Conservation (phyloP, 2,113 vertebrate species). For the Phaethornis superciliosus region DNA sequence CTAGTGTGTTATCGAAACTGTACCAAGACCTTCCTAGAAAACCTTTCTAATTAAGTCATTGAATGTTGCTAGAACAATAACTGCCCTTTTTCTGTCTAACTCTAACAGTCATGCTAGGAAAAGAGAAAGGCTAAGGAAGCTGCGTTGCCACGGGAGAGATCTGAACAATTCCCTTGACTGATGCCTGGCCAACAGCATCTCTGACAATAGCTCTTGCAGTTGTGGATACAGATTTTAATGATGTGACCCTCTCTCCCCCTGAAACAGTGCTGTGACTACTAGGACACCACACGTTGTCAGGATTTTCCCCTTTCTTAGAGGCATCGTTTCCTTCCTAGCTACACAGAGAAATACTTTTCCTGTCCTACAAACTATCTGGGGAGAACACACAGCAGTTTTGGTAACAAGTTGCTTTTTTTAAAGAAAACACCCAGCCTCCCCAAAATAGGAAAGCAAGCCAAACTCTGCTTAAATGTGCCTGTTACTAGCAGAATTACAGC, state of each 20-base stretch:
- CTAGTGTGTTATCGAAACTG: neutral
- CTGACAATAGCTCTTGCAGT: neutral
- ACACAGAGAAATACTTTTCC: neutral
- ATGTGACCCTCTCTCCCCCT: neutral
- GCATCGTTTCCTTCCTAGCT: neutral
- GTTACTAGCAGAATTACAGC: conserved; percentile 21
- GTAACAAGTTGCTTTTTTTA: neutral
- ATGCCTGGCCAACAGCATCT: neutral
- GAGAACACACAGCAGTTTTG: neutral
- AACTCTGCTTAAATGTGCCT: neutral
- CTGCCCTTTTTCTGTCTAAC: neutral
- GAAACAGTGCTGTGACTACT: neutral
- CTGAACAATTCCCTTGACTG: neutral
- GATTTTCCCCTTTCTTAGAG: conserved; percentile 3
- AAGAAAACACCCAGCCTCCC: neutral
- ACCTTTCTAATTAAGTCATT: neutral
- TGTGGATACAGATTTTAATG: neutral
- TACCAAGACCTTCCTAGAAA: neutral
- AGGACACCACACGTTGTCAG: neutral
- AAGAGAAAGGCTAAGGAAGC: neutral
- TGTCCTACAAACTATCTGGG: neutral
- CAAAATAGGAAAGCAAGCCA: neutral
- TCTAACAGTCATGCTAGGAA: neutral
- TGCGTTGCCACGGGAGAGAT: neutral
- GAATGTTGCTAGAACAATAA: neutral